Evolutionary conservation across 2,797 vertebrate genomes (phyloP), one percentile per base, ranked within the genome.

Genomic region (Odontamblyopus rebecca): DNA sequence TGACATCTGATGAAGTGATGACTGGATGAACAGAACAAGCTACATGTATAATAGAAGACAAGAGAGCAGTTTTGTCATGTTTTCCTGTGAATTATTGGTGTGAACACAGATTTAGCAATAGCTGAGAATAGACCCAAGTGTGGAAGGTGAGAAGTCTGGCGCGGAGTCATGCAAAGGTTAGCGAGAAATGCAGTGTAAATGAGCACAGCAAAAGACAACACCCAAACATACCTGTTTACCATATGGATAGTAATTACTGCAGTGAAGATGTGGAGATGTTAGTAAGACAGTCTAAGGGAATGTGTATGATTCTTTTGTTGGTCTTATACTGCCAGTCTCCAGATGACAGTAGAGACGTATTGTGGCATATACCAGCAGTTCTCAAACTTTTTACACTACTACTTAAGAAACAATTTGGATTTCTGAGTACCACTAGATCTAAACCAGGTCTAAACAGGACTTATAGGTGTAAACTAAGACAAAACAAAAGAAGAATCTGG

Each of bases 321-420:
- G 78, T 71, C 82, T 84, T 79, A 67, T 27, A 70, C 83, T 90
- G 86, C 85, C 88, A 85, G 81, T 88, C 83, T 87, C 69, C 78
- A 81, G 88, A 91, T 82, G 78, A 79, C 83, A 84, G 82, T 79
- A 88, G 44, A 82, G 86, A 75, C 79, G 13, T 77, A 82, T 86
- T 82, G 82, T 61, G 54, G 75, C 32, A 26, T 78, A 48, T 73
- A 83, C 35, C 8, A 2, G 8, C 35, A 38, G 35, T 8, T 38
- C 8, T 38, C 35, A 38, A 38, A 38, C 8, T 8, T 38, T 38
- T 9, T 38, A 38, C 35, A 8, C 35, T 38, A 38, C 35, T 8
- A 38, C 35, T 38, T 38, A 38, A 38, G 8, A 38, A 9, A 35
- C 32, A 35, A 7, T 7, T 35, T 35, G 32, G 6, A 6, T 6